These are phyloP conservation scores for Harpagoxenus sublaevis DNA, from an alignment of 2,888 invertebrate species.

Conservation along the genomic window DNA sequence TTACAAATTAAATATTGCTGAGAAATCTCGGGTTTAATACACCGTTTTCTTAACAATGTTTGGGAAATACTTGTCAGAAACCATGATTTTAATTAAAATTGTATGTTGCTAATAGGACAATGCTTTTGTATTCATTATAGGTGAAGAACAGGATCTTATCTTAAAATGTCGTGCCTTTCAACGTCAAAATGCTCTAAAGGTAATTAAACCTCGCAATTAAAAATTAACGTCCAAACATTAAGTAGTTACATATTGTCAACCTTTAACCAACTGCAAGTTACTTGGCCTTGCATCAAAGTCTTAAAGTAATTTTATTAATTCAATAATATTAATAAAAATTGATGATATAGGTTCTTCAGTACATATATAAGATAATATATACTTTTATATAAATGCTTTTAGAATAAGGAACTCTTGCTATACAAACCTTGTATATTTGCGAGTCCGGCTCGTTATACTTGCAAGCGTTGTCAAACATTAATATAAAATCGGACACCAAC, in stretches of 20 bases:
- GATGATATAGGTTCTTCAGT: neutral
- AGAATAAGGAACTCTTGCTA: neutral
- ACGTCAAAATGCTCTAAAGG: neutral
- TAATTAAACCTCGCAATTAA: neutral
- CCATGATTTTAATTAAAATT: neutral
- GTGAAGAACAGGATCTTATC: neutral
- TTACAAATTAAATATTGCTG: neutral
- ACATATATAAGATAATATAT: neutral
- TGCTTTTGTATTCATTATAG: neutral
- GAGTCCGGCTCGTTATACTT: slow-evolving; percentile 99
- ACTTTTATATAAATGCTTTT: neutral
- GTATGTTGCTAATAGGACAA: neutral
- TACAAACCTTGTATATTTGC: slow-evolving; percentile 94
- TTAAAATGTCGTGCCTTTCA: neutral
- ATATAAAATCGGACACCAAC: slow-evolving; percentile 94
- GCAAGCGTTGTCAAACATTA: slow-evolving; percentile 99
- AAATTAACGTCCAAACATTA: neutral
- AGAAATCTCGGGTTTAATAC: neutral
- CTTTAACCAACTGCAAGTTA: neutral
- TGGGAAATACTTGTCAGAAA: neutral
- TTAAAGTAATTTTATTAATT: neutral
- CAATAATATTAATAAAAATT: slow-evolving; percentile 2
- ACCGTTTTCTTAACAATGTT: neutral
- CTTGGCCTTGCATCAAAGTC: neutral
- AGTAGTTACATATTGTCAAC: neutral